Evolutionary conservation across 2,797 vertebrate genomes (phyloP), one percentile per base, ranked within the genome.

Genomic region (Sebastes dallii): DNA sequence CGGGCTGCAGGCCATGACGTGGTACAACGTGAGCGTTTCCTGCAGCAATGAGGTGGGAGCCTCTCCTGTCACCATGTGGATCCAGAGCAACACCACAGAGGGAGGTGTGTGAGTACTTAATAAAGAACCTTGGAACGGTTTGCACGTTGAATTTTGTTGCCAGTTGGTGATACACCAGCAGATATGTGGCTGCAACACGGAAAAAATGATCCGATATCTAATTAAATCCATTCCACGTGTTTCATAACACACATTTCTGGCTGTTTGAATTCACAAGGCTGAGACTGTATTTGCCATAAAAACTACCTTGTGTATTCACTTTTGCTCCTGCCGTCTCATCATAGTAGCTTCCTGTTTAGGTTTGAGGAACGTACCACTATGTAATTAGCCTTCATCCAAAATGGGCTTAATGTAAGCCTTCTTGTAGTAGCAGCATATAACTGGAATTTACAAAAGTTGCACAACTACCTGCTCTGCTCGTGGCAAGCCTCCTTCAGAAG

Each of bases 31-130:
- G 25, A 92, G 95, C 0, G 92, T 99, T 78, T 97, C 97, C 94
- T 99, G 98, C 87, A 86, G 90, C 93, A 99, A 99, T 10, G 98
- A 99, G 82, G 91, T 99, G 0, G 98, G 97, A 67, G 90, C 94
- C 83, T 99, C 98, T 0, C 64, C 87, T 0, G 61, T 93, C 76
- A 96, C 95, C 83, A 71, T 86, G 65, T 98, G 97, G 97, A 89
- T 97, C 85, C 94, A 90, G 0, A 94, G 94, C 95, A 97, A 95
- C 92, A 99, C 98, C 4, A 97, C 96, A 0, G 98, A 99, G 89
- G 97, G 96, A 97, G 97, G 98, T 99, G 93, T 87, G 96, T 92
- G 46, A 46, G n/a, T 7, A 18, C 14, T 64, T 20, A 27, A 46
- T 52, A 9, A 75, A 30, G 32, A 83, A n/a, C 1, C 0, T 6